These are phyloP conservation scores for Catocala nupta DNA, from an alignment of 2,888 invertebrate species.

Conservation along the genomic window DNA sequence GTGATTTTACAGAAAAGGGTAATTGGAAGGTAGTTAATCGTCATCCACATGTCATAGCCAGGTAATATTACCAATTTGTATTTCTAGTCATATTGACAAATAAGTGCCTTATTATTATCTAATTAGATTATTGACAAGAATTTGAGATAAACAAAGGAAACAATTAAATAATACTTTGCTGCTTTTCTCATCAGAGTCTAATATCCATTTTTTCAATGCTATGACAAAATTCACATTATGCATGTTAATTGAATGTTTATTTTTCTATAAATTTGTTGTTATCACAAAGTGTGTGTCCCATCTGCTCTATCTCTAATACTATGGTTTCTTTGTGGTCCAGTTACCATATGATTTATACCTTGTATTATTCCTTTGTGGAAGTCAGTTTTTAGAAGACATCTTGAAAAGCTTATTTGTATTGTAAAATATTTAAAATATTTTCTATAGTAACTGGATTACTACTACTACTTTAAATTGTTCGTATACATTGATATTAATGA, in stretches of 20 bases:
- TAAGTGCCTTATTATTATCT: not conserved
- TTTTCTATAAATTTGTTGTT: slow-evolving; percentile 22
- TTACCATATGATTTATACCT: not conserved
- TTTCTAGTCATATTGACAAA: slow-evolving; percentile 19
- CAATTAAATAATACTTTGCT: not conserved
- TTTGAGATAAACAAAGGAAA: slow-evolving; percentile 1
- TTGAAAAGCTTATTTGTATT: too few species aligned
- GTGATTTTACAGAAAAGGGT: slow-evolving; percentile 78
- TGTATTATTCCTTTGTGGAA: too few species aligned
- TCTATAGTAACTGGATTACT: slow-evolving; percentile 1
- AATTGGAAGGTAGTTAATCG: slow-evolving; percentile 78
- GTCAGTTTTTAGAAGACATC: too few species aligned
- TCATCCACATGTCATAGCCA: slow-evolving; percentile 87
- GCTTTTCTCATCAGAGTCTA: slow-evolving; percentile 21
- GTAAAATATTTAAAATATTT: not conserved
- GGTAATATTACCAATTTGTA: slow-evolving; percentile 68
- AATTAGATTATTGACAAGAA: not conserved
- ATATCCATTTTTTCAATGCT: slow-evolving; percentile 10
- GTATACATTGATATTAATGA: not conserved
- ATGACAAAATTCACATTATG: slow-evolving; percentile 25
- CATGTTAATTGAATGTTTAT: slow-evolving; percentile 49
- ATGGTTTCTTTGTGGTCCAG: slow-evolving; percentile 15
- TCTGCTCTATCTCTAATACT: slow-evolving; percentile 23
- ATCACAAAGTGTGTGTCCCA: slow-evolving; percentile 24
- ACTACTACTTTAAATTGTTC: not conserved